phyloP scores from a whole-genome alignment of 2,113 vertebrate genomes.

The Oceanites oceanicus region DNA sequence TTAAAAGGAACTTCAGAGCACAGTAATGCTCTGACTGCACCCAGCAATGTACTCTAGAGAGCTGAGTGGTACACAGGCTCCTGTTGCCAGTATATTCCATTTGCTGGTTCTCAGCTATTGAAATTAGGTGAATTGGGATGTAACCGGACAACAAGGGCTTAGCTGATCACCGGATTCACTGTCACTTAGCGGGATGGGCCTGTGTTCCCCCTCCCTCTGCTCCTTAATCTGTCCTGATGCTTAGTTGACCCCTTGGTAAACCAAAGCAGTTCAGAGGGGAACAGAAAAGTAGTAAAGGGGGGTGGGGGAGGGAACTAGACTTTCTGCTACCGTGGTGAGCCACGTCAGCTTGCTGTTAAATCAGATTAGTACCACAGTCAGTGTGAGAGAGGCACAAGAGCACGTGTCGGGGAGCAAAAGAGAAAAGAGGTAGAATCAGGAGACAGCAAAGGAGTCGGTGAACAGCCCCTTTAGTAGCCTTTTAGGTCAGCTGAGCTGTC shows the following conservation, averaged over 20 bases:
- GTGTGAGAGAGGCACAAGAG: neutral
- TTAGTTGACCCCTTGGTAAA: neutral
- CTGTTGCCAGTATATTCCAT: accelerated
- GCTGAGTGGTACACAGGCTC: accelerated
- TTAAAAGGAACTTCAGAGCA: neutral
- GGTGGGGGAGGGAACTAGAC: too few species aligned
- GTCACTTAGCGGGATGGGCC: neutral
- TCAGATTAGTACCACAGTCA: neutral
- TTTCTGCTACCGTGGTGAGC: neutral
- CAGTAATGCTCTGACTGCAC: neutral
- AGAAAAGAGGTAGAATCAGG: neutral
- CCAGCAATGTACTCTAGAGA: neutral
- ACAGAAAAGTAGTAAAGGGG: neutral
- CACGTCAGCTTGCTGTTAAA: neutral
- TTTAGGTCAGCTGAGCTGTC: neutral
- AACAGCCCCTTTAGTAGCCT: neutral
- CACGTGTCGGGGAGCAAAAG: neutral
- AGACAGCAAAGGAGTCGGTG: neutral
- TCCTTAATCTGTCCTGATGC: neutral
- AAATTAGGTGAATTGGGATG: neutral
- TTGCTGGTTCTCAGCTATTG: neutral
- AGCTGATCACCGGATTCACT: neutral
- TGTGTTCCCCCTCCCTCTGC: neutral
- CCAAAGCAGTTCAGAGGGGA: neutral
- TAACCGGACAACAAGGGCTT: neutral